A percentile compares a stretch with the other conserved stretches of the same genome.
These are phyloP conservation scores for Idaea biselata DNA, from an alignment of 2,888 invertebrate genomes.

Conservation along the genomic window DNA sequence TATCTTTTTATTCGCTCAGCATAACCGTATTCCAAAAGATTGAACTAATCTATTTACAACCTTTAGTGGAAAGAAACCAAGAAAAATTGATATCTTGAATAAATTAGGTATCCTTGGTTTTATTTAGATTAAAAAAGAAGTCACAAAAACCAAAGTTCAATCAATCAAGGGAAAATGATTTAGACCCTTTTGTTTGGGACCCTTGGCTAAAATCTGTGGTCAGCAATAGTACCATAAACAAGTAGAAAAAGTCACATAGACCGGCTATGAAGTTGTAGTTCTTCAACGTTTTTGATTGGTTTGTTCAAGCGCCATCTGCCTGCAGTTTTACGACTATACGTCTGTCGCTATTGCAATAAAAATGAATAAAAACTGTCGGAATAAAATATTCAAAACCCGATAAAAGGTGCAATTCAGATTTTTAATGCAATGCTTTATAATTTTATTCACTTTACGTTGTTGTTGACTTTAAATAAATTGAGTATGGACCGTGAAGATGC, in stretches of 20 bases:
- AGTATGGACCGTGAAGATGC: neutral
- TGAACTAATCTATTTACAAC: too few species aligned
- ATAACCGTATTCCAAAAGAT: too few species aligned
- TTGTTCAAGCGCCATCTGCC: neutral
- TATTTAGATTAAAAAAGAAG: too few species aligned
- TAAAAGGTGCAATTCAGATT: neutral
- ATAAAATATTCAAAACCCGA: neutral
- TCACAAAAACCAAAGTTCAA: too few species aligned
- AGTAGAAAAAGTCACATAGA: neutral
- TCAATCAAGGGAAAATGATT: neutral
- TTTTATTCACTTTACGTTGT: neutral
- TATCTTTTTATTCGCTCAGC: too few species aligned
- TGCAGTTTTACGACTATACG: neutral
- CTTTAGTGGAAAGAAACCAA: too few species aligned
- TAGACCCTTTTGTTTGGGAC: neutral
- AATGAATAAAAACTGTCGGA: neutral
- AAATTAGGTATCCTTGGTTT: neutral
- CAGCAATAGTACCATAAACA: neutral
- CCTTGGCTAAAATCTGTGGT: neutral
- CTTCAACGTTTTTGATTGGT: constrained; percentile 9
- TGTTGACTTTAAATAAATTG: neutral
- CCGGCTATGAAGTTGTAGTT: neutral
- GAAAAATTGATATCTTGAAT: too few species aligned
- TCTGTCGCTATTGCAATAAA: neutral
- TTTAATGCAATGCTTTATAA: neutral